Percentiles rank a stretch among this genome's conserved stretches.
Conservation (phyloP, 2,888 invertebrate genomes). For the Branchipolynoe longqiensis region DNA sequence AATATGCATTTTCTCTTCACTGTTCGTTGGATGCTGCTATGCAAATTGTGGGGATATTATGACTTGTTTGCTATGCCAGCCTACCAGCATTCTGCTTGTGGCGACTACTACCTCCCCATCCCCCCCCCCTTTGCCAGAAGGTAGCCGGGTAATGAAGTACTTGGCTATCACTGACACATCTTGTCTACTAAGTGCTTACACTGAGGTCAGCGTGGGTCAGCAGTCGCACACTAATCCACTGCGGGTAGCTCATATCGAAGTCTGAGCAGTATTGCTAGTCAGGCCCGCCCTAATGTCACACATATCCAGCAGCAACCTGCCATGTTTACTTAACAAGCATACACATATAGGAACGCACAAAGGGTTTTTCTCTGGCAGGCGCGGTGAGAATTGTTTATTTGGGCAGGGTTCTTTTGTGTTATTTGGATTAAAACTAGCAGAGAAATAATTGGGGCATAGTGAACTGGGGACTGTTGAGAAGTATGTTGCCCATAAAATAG, state of each 20-base stretch:
- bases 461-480: too few species aligned
- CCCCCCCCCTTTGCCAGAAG: background rate
- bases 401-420: too few species aligned
- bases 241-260: conserved; percentile 28
- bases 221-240: conserved; percentile 25
- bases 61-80: too few species aligned
- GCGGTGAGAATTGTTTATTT: conserved; percentile 23
- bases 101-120: too few species aligned
- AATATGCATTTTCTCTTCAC: background rate
- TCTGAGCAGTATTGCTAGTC: conserved; percentile 24
- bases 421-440: too few species aligned
- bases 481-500: too few species aligned
- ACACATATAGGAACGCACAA: conserved; percentile 9
- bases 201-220: conserved; percentile 36
- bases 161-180: conserved; percentile 56
- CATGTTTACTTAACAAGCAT: conserved; percentile 35
- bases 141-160: conserved; percentile 47
- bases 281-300: background rate
- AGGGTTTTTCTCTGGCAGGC: conserved; percentile 6
- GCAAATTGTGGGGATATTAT: background rate
- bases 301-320: background rate
- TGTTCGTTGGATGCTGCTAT: background rate
- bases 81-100: too few species aligned
- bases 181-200: conserved; percentile 54
- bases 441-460: too few species aligned